These are phyloP conservation scores for Triplophysa dalaica DNA, from an alignment of 2,113 vertebrate genomes.

Conservation along the genomic window DNA sequence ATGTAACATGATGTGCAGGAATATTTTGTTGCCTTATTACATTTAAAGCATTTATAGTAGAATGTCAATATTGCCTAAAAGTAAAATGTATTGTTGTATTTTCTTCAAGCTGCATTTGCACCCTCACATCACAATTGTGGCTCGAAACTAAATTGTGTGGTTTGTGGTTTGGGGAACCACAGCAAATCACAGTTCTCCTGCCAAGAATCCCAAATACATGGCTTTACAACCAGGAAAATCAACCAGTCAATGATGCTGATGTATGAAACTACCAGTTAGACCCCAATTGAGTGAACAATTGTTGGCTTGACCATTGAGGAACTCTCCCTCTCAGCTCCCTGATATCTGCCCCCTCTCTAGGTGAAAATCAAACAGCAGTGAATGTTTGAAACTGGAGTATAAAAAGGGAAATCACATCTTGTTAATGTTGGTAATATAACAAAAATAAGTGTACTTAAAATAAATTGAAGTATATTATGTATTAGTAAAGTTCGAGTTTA, in stretches of 20 bases:
- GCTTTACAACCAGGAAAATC: neutral
- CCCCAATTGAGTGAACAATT: conserved; percentile 7
- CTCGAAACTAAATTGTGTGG: neutral
- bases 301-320: conserved; percentile 16
- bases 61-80: neutral
- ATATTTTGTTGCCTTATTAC: neutral
- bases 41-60: neutral
- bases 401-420: no score
- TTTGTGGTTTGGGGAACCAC: neutral
- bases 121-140: neutral
- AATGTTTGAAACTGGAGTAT: no score
- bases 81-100: neutral
- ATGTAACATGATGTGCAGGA: neutral
- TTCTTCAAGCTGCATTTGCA: neutral
- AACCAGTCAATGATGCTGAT: neutral
- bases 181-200: conserved; percentile 11
- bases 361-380: neutral
- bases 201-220: neutral
- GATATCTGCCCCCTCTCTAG: neutral
- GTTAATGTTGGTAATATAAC: no score
- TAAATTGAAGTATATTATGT: no score
- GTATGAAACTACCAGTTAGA: conserved; percentile 38
- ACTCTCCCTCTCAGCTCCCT: neutral
- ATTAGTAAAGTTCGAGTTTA: no score
- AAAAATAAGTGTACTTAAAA: no score